Evolutionary conservation across 2,888 invertebrate species (phyloP), one percentile per base, ranked within the genome.

Genomic region (Drosophila macrospina): DNA sequence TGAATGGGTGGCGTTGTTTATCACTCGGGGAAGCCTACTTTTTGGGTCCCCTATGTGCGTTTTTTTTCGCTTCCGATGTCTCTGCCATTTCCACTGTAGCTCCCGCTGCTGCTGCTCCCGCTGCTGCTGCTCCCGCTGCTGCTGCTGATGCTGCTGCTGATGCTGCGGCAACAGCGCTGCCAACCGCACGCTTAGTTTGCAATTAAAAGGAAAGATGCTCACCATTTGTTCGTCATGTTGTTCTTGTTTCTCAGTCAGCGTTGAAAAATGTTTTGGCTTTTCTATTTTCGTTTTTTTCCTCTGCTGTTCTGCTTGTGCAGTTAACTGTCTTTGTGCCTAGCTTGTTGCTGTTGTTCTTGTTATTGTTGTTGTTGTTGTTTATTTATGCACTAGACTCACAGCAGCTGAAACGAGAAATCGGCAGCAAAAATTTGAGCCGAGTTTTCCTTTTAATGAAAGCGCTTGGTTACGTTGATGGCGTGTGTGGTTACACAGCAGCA

Each of bases 121-220:
- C 56, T 20, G 34, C 37, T 54, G n/a, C 0, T 16, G 41, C n/a
- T 37, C 28, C 10, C 39, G 24, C 28, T 6, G 4, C 26, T 7
- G 26, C 34, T 57, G 61, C 20, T 51, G 42, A 51, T 37, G 47
- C 13, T 5, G 39, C 39, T 26, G 44, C 26, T 24, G 37, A 26
- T 15, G 32, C 24, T 44, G 55, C 57, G 32, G 60, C 61, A 32
- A 48, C 71, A 59, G 67, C 65, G 79, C 84, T 83, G 80, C 79
- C 86, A 88, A 85, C 84, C 84, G 74, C 84, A 85, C 84, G 86
- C 88, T 86, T 88, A 87, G 87, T 86, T 89, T 86, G 87, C 89
- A 87, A 87, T 89, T 88, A 89, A 89, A 85, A 80, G 76, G 84
- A 85, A 85, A 88, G 86, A 88, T 86, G 87, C 79, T 86, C 70